These are phyloP conservation scores for Galemys pyrenaicus DNA, from an alignment of 2,113 vertebrate species.

Conservation along the genomic window DNA sequence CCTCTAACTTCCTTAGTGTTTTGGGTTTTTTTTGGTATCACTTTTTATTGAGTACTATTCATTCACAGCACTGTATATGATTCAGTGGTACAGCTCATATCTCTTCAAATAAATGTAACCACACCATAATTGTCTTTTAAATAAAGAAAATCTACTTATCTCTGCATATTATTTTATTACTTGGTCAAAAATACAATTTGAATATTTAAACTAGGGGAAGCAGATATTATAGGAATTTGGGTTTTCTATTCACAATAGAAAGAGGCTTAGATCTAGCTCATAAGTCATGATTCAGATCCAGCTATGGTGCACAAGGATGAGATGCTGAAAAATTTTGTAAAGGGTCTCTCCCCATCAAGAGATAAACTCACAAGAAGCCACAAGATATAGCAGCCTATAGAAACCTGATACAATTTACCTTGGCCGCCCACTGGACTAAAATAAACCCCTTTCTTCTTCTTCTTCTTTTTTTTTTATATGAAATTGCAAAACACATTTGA, in stretches of 20 bases:
- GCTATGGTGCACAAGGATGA: not conserved
- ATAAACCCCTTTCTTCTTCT: not conserved
- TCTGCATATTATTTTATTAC: not conserved
- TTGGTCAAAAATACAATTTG: not conserved
- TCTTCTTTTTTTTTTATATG: not conserved
- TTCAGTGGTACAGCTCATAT: too few relatives aligned
- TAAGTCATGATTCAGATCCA: not conserved
- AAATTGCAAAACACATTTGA: conserved; percentile 12
- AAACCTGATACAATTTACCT: not conserved
- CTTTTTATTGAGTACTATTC: too few relatives aligned
- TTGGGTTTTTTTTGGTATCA: too few relatives aligned
- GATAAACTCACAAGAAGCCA: not conserved
- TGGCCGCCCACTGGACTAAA: not conserved
- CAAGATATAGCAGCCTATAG: not conserved
- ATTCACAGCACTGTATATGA: too few relatives aligned
- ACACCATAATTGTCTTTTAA: too few relatives aligned
- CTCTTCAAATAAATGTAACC: too few relatives aligned
- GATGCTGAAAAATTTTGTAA: not conserved
- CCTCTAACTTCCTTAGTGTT: not conserved
- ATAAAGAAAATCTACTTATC: not conserved
- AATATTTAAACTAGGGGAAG: not conserved
- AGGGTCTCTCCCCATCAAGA: not conserved
- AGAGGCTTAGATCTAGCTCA: not conserved
- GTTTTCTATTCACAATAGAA: not conserved
- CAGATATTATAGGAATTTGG: not conserved